Conservation (phyloP, 2,888 invertebrate species). For the Pocota personata region DNA sequence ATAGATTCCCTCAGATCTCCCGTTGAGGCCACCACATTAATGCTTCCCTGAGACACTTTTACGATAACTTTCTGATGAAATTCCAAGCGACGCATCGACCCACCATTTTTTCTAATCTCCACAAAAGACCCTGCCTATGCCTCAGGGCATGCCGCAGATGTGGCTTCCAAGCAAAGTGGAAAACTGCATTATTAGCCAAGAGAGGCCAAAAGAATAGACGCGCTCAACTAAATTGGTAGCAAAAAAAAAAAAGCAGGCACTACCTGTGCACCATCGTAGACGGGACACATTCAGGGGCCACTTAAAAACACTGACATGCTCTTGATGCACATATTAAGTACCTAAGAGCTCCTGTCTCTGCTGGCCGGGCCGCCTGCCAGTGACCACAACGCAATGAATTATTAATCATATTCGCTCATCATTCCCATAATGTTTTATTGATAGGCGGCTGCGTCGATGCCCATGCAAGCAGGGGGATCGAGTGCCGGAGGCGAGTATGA, state of each 20-base stretch:
- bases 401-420: slow-evolving; percentile 74
- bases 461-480: neutral
- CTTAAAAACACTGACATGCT: slow-evolving; percentile 73
- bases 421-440: slow-evolving; percentile 78
- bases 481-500: slow-evolving; percentile 21
- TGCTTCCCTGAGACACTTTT: slow-evolving; percentile 52
- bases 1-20: neutral
- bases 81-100: slow-evolving; percentile 37
- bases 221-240: slow-evolving; percentile 57
- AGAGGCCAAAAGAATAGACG: slow-evolving; percentile 24
- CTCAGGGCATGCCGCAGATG: slow-evolving; percentile 51
- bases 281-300: slow-evolving; percentile 70
- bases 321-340: slow-evolving; percentile 74
- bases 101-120: slow-evolving; percentile 50
- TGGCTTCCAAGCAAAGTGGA: slow-evolving; percentile 44
- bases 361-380: slow-evolving; percentile 41
- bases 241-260: slow-evolving; percentile 57
- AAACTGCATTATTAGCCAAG: slow-evolving; percentile 64
- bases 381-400: slow-evolving; percentile 70
- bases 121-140: slow-evolving; percentile 64
- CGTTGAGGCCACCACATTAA: slow-evolving; percentile 7
- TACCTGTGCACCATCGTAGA: slow-evolving; percentile 25
- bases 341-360: slow-evolving; percentile 62
- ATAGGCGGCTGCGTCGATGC: slow-evolving; percentile 51
- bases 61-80: slow-evolving; percentile 56